These are phyloP conservation scores for Pelodiscus sinensis DNA, from an alignment of 2,113 vertebrate species.

Conservation along the genomic window DNA sequence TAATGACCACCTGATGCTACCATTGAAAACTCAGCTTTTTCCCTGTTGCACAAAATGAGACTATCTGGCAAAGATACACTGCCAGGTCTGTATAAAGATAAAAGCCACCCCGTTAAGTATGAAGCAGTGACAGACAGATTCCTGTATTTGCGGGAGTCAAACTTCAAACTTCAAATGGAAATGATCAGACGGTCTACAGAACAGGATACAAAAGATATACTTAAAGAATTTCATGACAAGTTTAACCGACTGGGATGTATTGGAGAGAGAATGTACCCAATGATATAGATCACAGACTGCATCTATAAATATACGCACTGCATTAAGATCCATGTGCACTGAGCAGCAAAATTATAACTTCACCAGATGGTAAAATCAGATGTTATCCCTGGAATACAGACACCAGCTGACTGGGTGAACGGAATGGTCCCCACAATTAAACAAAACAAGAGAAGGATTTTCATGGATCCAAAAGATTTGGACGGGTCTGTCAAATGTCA, in stretches of 20 bases:
- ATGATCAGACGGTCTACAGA: background rate
- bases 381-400: background rate
- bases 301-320: background rate
- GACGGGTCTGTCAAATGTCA: background rate
- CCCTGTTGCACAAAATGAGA: background rate
- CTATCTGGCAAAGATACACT: background rate
- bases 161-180: background rate
- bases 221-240: background rate
- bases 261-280: rapidly evolving
- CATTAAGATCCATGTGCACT: background rate
- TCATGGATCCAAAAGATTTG: background rate
- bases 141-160: rapidly evolving
- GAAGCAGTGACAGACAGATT: rapidly evolving
- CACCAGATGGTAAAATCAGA: background rate
- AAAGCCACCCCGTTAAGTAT: rapidly evolving
- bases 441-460: background rate
- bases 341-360: background rate
- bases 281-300: background rate
- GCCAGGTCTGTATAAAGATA: rapidly evolving
- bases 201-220: rapidly evolving
- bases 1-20: background rate
- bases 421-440: background rate
- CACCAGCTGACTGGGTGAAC: background rate
- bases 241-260: rapidly evolving
- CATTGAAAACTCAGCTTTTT: background rate